Base-by-base conservation (phyloP, 2,888 invertebrate species). In the Noctuana brunneofusca region DNA sequence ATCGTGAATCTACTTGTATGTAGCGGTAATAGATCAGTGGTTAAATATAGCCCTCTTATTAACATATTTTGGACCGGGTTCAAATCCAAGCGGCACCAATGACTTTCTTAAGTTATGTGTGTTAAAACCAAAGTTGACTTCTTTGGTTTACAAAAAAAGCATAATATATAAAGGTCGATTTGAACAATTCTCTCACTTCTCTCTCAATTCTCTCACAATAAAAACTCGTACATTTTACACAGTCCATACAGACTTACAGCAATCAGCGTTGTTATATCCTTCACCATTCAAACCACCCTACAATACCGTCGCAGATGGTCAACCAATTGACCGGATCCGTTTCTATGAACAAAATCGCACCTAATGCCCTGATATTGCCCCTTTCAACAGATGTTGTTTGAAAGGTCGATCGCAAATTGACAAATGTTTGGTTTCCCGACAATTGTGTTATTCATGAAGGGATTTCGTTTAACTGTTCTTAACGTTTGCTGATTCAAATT, bases 311-410 rank as follows among this genome's bases (percentile, higher is more conserved):
- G 77, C 89, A 89, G 89, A 89, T 89, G 89, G 87, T 80, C 86
- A 79, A 74, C 74, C 87, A 80, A 89, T 89, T 87, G 85, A 85
- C 85, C 84, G 79, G 75, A 75, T 74, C 73, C 69, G 68, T 74
- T 77, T 76, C 75, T 78, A 79, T 79, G 77, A 77, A 79, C 79
- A 73, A 82, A 85, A 84, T 82, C 80, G 78, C 81, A 80, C 78
- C 81, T 85, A 85, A 84, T 83, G 74, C 81, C 70, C 73, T 74
- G 72, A 82, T 79, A 83, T 78, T 79, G 74, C 69, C 66, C 66
- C 68, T 54, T 62, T 38, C 71, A 77, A 78, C 85, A 85, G 83
- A 84, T 85, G 85, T 80, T 79, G 65, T 71, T 71, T 69, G 69
- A 58, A 62, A 62, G 60, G 67, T 65, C 65, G 52, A 65, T 66